Evolutionary conservation across 2,113 vertebrate species (phyloP).

Genomic region (Trinectes maculatus): DNA sequence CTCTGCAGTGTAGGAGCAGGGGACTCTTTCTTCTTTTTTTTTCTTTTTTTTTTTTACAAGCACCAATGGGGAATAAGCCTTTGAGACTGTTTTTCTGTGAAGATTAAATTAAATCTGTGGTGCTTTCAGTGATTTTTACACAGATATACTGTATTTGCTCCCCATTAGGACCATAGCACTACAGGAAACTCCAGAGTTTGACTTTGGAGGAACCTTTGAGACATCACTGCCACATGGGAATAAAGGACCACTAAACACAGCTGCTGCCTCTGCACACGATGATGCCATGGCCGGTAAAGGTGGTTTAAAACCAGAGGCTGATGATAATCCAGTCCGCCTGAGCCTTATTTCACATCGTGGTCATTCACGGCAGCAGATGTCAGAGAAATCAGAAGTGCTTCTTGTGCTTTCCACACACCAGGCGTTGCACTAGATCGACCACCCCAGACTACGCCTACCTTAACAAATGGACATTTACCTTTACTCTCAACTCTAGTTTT

Average conservation of each 20-base stretch:
- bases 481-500: conserved; percentile 68
- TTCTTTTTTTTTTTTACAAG: conserved; percentile 1
- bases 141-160: conserved; percentile 14
- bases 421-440: conserved; percentile 39
- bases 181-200: background rate
- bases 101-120: conserved; percentile 31
- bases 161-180: background rate
- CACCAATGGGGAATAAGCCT: conserved; percentile 32
- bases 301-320: too few species aligned
- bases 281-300: background rate
- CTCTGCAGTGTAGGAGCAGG: conserved; percentile 61
- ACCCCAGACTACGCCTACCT: conserved; percentile 58
- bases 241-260: conserved; percentile 45
- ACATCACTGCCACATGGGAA: conserved; percentile 64
- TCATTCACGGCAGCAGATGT: background rate
- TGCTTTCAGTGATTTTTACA: conserved; percentile 39
- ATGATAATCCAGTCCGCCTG: conserved; percentile 2
- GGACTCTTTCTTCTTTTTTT: conserved; percentile 5
- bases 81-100: conserved; percentile 30
- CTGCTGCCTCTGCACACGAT: conserved; percentile 38
- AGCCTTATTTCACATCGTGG: background rate
- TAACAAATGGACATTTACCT: conserved; percentile 43
- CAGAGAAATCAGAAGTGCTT: background rate
- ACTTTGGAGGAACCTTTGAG: conserved; percentile 25
- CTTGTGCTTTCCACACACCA: background rate